These are phyloP conservation scores for Gavia stellata DNA, from an alignment of 2,113 vertebrate genomes.

Conservation along the genomic window DNA sequence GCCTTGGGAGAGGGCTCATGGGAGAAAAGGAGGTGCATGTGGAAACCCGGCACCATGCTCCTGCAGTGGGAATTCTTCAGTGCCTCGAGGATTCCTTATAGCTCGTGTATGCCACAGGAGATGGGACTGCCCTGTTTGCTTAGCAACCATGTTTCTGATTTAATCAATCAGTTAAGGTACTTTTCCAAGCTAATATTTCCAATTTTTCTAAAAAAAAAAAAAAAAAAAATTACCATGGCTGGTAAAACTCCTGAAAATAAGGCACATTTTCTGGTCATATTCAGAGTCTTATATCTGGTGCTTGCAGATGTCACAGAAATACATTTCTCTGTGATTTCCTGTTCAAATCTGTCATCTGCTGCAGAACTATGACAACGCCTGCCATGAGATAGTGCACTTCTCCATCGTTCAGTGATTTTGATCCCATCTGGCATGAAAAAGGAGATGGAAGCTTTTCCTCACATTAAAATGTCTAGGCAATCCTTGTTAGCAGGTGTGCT, in stretches of 20 bases:
- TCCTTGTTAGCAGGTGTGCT: not conserved
- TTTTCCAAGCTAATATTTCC: not conserved
- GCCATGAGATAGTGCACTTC: not conserved
- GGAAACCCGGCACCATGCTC: not conserved
- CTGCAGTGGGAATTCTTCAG: not conserved
- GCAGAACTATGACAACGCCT: not conserved
- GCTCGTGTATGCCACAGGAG: not conserved
- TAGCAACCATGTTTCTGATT: not conserved
- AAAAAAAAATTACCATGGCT: not conserved
- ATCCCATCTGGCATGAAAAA: not conserved
- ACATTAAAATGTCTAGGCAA: not conserved
- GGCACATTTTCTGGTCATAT: not conserved
- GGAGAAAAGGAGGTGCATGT: not conserved
- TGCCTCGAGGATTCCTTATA: not conserved
- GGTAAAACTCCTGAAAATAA: not conserved
- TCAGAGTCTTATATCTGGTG: not conserved
- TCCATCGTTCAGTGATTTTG: not conserved
- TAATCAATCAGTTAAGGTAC: not conserved
- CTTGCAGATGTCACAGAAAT: not conserved
- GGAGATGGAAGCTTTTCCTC: not conserved
- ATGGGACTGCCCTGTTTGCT: not conserved
- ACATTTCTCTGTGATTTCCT: not conserved
- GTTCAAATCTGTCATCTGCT: not conserved
- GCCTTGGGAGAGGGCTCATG: not conserved
- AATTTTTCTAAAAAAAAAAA: not conserved